phyloP scores from a whole-genome alignment of 2,113 vertebrate genomes.

The Cyprinodon variegatus region DNA sequence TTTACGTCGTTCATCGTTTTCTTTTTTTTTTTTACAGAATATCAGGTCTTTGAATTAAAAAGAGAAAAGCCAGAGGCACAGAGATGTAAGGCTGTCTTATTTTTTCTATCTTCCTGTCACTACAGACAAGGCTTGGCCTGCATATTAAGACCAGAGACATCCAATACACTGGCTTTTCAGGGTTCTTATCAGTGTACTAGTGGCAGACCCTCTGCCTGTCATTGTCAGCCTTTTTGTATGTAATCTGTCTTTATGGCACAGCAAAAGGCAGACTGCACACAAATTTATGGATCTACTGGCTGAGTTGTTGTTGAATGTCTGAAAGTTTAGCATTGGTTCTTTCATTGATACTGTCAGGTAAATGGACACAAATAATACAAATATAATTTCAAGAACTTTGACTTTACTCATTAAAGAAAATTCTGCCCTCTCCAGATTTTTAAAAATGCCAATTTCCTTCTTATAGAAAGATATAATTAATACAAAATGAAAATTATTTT shows the following conservation, averaged over 20 bases:
- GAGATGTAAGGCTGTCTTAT: conserved; percentile 31
- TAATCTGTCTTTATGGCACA: conserved; percentile 24
- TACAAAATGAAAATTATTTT: too few relatives aligned
- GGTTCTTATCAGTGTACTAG: conserved; percentile 43
- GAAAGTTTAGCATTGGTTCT: conserved; percentile 6
- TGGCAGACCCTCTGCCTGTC: conserved; percentile 30
- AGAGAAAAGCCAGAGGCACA: conserved; percentile 5
- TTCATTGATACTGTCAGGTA: conserved; percentile 18
- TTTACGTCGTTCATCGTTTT: conserved; percentile 28
- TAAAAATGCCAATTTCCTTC: too few relatives aligned
- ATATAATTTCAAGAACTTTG: conserved; percentile 13
- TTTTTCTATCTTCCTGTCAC: conserved; percentile 30
- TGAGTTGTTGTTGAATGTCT: conserved; percentile 22
- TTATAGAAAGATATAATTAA: too few relatives aligned
- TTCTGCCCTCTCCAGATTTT: not conserved
- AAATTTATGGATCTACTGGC: not conserved
- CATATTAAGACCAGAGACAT: conserved; percentile 44
- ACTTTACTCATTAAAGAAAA: conserved; percentile 1
- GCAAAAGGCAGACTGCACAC: conserved; percentile 27
- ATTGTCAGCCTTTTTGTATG: conserved; percentile 35
- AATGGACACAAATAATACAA: not conserved
- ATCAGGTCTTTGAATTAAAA: conserved; percentile 34
- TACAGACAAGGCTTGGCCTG: conserved; percentile 42
- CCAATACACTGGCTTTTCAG: conserved; percentile 25
- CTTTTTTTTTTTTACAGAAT: conserved; percentile 16